phyloP scores from a whole-genome alignment of 2,797 vertebrate genomes.

The Erethizon dorsatum region DNA sequence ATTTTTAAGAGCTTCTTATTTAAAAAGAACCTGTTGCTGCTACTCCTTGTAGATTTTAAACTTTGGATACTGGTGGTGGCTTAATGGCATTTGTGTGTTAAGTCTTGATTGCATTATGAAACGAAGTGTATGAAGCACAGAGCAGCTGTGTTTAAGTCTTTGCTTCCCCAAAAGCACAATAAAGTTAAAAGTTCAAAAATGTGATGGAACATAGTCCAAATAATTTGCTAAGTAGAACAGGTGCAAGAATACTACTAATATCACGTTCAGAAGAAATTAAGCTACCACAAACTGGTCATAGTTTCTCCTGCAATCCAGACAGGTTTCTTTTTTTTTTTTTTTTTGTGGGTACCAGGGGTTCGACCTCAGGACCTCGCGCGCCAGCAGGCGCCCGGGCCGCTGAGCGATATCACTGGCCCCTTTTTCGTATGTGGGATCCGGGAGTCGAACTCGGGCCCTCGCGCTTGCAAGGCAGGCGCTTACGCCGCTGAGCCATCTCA shows the following conservation, averaged over 20 bases:
- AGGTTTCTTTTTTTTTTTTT: not conserved
- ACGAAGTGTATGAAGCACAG: not conserved
- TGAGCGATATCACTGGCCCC: too few relatives aligned
- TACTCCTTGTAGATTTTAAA: slow-evolving; percentile 46
- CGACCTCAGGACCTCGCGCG: too few relatives aligned
- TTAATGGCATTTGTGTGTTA: slow-evolving; percentile 52
- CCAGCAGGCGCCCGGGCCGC: too few relatives aligned
- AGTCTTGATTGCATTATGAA: slow-evolving; percentile 45
- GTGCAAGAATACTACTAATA: slow-evolving; percentile 23
- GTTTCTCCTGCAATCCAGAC: not conserved
- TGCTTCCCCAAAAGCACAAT: slow-evolving; percentile 13
- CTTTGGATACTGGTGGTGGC: slow-evolving; percentile 13
- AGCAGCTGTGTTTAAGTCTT: slow-evolving; percentile 1
- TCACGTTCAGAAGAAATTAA: not conserved
- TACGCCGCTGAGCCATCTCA: too few relatives aligned
- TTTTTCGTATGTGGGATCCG: too few relatives aligned
- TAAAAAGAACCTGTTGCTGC: slow-evolving; percentile 39
- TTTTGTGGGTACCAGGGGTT: too few relatives aligned
- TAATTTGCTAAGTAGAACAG: slow-evolving; percentile 14
- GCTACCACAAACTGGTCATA: not conserved
- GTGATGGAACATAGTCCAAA: not conserved
- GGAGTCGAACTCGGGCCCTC: too few relatives aligned
- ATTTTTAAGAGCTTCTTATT: slow-evolving; percentile 41
- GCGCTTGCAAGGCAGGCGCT: too few relatives aligned
- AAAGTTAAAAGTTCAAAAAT: slow-evolving; percentile 42